phyloP scores from a whole-genome alignment of 2,113 vertebrate species.

The Rhineura floridana region DNA sequence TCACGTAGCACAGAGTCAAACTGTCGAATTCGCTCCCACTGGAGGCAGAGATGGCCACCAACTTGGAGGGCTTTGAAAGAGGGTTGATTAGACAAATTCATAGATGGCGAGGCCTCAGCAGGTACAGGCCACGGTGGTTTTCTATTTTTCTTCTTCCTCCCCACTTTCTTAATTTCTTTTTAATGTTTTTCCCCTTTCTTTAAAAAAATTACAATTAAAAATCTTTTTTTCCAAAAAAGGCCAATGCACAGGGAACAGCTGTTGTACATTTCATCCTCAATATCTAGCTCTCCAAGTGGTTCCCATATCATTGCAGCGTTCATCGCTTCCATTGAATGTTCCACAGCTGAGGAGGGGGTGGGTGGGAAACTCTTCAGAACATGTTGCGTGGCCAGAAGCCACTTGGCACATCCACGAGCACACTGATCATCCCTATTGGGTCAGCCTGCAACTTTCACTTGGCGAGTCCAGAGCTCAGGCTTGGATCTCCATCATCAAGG shows the following conservation, averaged over 20 bases:
- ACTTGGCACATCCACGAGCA: background rate
- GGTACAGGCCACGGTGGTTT: too few species aligned
- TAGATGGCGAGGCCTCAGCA: too few species aligned
- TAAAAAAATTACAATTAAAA: too few species aligned
- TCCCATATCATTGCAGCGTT: background rate
- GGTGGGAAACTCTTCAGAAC: background rate
- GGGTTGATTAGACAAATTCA: too few species aligned
- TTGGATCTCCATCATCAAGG: background rate
- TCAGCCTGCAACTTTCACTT: background rate
- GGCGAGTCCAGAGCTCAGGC: background rate
- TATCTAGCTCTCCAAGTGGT: background rate
- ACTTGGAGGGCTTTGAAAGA: too few species aligned
- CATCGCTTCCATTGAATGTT: background rate
- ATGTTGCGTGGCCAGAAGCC: background rate
- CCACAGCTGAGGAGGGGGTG: slow-evolving; percentile 17
- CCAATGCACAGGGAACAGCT: background rate
- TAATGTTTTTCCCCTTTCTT: too few species aligned
- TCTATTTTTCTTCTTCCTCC: too few species aligned
- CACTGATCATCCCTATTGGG: background rate
- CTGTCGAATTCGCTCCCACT: too few species aligned
- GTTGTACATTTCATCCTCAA: background rate
- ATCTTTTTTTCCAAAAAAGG: accelerated
- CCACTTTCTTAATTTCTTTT: too few species aligned
- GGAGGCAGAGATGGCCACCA: too few species aligned
- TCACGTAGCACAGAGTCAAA: too few species aligned